A percentile compares a stretch with the other conserved stretches of the same genome.
Conservation (phyloP, 2,888 invertebrate species). For the Morpho achilles region DNA sequence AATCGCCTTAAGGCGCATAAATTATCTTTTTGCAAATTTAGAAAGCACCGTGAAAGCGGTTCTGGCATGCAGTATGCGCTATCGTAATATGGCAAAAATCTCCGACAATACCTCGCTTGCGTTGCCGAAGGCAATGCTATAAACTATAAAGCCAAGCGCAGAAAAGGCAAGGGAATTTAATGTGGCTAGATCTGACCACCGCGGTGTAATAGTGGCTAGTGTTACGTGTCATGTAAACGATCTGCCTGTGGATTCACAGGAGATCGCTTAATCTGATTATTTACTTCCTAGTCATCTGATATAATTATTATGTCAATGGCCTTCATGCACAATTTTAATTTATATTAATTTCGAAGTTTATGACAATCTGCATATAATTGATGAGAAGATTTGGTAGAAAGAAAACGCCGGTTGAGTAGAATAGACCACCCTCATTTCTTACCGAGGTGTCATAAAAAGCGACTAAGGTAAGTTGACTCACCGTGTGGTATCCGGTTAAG, state of each 20-base stretch:
- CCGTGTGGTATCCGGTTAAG: too few species aligned
- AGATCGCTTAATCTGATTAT: conserved; percentile 17
- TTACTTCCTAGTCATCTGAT: conserved; percentile 7
- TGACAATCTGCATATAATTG: too few species aligned
- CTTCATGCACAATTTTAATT: too few species aligned
- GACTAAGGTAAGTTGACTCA: too few species aligned
- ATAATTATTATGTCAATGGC: too few species aligned
- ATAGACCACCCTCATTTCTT: too few species aligned
- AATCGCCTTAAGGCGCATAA: conserved; percentile 27
- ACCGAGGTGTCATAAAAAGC: too few species aligned
- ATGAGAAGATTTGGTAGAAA: too few species aligned
- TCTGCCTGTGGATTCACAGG: conserved; percentile 18
- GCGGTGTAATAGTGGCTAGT: conserved; percentile 12
- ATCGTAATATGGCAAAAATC: conserved; percentile 63
- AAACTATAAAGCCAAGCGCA: conserved; percentile 23
- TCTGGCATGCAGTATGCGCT: conserved; percentile 47
- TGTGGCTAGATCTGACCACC: conserved; percentile 21
- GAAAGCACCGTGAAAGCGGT: conserved; percentile 62
- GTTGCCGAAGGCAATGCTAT: conserved; percentile 39
- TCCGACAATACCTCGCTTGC: conserved; percentile 44
- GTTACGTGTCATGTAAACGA: conserved; percentile 24
- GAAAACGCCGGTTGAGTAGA: too few species aligned
- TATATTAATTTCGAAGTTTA: too few species aligned
- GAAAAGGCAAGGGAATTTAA: conserved; percentile 22
- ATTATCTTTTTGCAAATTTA: conserved; percentile 61